Conservation (phyloP, 2,113 vertebrate species). For the Campylomormyrus tamandua region DNA sequence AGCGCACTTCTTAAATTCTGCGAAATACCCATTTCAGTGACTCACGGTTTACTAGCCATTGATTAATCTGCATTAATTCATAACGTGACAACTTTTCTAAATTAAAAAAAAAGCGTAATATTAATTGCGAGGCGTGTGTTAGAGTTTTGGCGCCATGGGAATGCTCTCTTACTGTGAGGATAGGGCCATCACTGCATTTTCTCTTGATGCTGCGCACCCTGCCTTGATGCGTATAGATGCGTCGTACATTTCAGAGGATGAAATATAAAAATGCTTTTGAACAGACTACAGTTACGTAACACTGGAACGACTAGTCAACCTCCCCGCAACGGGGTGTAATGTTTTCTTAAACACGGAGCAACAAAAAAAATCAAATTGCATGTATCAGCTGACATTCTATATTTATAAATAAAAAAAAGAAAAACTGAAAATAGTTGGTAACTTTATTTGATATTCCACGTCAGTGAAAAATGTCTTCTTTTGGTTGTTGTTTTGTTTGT, state of each 20-base stretch:
- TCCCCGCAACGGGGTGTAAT: neutral
- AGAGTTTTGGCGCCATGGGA: neutral
- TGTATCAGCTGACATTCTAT: neutral
- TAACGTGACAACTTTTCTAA: neutral
- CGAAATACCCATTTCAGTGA: neutral
- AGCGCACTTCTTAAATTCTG: neutral
- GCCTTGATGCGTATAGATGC: neutral
- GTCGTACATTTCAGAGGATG: neutral
- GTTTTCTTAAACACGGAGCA: neutral
- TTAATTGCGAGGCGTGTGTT: neutral
- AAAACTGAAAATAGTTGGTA: constrained; percentile 30
- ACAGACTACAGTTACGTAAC: neutral
- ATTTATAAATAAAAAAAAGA: neutral
- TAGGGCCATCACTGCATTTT: neutral
- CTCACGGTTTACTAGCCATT: neutral
- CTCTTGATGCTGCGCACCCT: neutral
- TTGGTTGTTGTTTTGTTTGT: constrained; percentile 40
- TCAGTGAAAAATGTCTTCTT: constrained; percentile 48
- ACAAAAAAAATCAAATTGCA: neutral
- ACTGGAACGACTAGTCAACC: neutral
- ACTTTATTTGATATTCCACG: constrained; percentile 36
- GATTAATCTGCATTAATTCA: neutral
- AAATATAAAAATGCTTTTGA: neutral
- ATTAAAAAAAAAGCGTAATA: neutral
- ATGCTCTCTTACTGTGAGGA: neutral